Evolutionary conservation across 2,113 vertebrate genomes (phyloP).

Genomic region (Caranx ignobilis): DNA sequence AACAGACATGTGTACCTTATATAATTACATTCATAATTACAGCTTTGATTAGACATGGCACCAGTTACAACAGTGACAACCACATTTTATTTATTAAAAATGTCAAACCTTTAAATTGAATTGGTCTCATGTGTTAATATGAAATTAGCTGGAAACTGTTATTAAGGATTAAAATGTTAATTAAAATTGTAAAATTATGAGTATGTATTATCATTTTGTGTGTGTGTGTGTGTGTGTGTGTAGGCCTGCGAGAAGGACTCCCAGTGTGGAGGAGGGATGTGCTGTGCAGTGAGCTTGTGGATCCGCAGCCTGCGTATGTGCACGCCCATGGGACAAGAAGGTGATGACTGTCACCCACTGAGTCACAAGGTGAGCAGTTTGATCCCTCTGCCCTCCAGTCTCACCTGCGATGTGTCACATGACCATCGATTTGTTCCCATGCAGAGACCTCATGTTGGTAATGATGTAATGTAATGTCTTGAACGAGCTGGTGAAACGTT

Average conservation of each 20-base stretch:
- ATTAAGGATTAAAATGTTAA: not conserved
- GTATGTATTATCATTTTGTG: conserved; percentile 10
- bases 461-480: not conserved
- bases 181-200: not conserved
- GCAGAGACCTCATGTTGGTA: not conserved
- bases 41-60: not conserved
- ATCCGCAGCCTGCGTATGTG: conserved; percentile 93
- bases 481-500: no score
- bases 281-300: conserved; percentile 96
- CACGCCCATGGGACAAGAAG: conserved; percentile 89
- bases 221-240: conserved; percentile 48
- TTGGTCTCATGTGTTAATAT: no score
- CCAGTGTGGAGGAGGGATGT: conserved; percentile 93
- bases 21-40: not conserved
- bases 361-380: conserved; percentile 89
- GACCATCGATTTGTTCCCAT: not conserved
- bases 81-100: not conserved
- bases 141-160: not conserved
- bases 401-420: not conserved
- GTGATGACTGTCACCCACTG: conserved; percentile 92
- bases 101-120: not conserved
- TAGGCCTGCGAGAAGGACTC: conserved; percentile 90
- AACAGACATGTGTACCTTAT: not conserved
- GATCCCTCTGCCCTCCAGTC: not conserved
- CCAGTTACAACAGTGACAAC: not conserved